Evolutionary conservation across 2,888 invertebrate species (phyloP).

Genomic region (Eilema griseolum): DNA sequence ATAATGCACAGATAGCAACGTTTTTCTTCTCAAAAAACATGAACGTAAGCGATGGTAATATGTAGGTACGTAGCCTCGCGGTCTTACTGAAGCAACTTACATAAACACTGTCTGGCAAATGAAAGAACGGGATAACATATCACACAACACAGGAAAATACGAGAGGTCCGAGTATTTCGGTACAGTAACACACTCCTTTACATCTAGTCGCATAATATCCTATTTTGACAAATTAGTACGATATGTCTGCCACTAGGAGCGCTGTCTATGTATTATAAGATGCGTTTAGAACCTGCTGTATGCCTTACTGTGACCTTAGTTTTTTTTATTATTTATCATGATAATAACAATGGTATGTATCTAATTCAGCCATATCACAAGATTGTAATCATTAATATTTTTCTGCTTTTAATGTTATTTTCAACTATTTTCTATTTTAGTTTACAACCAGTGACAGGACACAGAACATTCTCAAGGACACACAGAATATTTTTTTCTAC

Average conservation of each 20-base stretch:
- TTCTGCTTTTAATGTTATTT: neutral
- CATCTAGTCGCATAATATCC: slow-evolving; percentile 70
- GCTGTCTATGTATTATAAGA: slow-evolving; percentile 57
- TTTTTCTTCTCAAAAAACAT: slow-evolving; percentile 69
- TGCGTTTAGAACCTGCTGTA: slow-evolving; percentile 54
- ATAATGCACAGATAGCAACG: slow-evolving; percentile 52
- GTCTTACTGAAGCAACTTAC: slow-evolving; percentile 57
- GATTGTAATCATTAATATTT: neutral
- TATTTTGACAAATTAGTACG: slow-evolving; percentile 85
- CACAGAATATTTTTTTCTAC: too few relatives aligned
- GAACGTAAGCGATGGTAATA: slow-evolving; percentile 75
- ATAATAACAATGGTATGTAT: neutral
- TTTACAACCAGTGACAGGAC: neutral
- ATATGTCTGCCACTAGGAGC: slow-evolving; percentile 80
- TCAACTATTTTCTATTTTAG: too few relatives aligned
- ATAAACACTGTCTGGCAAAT: slow-evolving; percentile 59
- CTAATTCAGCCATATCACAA: neutral
- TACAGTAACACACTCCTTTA: slow-evolving; percentile 43
- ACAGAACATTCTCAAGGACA: too few relatives aligned
- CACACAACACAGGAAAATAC: slow-evolving; percentile 48
- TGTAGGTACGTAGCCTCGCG: slow-evolving; percentile 82
- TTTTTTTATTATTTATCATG: slow-evolving; percentile 7
- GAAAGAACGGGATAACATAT: slow-evolving; percentile 41
- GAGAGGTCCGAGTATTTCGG: slow-evolving; percentile 61
- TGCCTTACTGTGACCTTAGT: slow-evolving; percentile 3